Conservation (phyloP, 2,888 invertebrate genomes). For the Harpalus rubripes region DNA sequence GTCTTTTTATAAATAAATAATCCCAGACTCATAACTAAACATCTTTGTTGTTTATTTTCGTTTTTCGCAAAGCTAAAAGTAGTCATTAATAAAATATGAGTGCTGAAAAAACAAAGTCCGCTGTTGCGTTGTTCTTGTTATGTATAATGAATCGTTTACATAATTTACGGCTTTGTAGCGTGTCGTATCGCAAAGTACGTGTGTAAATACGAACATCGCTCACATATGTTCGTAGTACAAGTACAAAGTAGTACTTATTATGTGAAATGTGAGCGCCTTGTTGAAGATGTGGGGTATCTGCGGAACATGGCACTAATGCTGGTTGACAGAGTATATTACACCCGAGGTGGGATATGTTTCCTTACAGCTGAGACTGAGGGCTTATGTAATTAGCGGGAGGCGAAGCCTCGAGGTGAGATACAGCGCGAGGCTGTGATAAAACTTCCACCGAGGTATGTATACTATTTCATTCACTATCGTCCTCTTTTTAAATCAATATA, state of each 20-base stretch:
- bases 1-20: not conserved
- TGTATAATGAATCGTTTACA: constrained; percentile 45
- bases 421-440: too few species aligned
- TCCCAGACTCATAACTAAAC: not conserved
- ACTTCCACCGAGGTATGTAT: too few species aligned
- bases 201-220: constrained; percentile 33
- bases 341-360: too few species aligned
- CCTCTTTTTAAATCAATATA: too few species aligned
- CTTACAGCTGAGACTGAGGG: too few species aligned
- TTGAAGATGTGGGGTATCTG: not conserved
- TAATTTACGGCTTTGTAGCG: constrained; percentile 22
- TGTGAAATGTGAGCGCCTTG: not conserved
- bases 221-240: not conserved
- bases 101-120: constrained; percentile 6
- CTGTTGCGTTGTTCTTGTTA: constrained; percentile 19
- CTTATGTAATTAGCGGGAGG: too few species aligned
- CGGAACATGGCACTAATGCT: too few species aligned
- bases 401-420: too few species aligned
- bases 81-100: constrained; percentile 6
- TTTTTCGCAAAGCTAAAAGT: not conserved
- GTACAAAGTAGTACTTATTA: too few species aligned
- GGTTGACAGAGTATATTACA: too few species aligned
- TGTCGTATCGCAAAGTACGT: constrained; percentile 41
- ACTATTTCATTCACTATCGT: too few species aligned
- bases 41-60: not conserved